A percentile compares a stretch with the other conserved stretches of the same genome.
Evolutionary conservation across 2,888 invertebrate genomes (phyloP).

Genomic region (Diaprepes abbreviatus): DNA sequence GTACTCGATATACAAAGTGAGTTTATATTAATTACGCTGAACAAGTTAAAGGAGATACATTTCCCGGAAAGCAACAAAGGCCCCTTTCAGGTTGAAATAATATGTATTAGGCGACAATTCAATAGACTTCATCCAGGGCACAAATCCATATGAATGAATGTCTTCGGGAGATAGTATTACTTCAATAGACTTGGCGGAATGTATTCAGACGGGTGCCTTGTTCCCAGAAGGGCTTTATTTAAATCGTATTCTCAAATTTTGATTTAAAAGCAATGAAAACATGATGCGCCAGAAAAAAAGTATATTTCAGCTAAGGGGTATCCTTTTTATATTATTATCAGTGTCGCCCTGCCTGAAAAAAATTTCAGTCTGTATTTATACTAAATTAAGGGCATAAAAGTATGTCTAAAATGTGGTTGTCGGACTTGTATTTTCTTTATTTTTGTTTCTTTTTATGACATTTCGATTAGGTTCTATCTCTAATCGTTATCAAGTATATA

Average conservation of each 20-base stretch:
- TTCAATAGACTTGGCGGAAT: constrained; percentile 29
- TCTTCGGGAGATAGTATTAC: constrained; percentile 51
- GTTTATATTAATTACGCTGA: constrained; percentile 29
- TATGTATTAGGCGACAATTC: constrained; percentile 44
- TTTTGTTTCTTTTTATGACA: too few relatives aligned
- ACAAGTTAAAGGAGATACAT: constrained; percentile 33
- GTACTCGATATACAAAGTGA: not conserved
- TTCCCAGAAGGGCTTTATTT: constrained; percentile 8
- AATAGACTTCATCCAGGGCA: constrained; percentile 34
- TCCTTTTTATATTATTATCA: too few relatives aligned
- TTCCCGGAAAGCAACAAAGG: constrained; percentile 30
- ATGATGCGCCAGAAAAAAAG: not conserved
- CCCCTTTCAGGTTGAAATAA: constrained; percentile 43
- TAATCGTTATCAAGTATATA: too few relatives aligned
- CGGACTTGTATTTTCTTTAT: too few relatives aligned
- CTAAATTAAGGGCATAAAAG: too few relatives aligned
- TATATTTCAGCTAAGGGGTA: too few relatives aligned
- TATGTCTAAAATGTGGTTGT: too few relatives aligned
- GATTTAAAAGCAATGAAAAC: constrained; percentile 2
- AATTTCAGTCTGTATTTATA: too few relatives aligned
- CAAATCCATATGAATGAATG: constrained; percentile 52
- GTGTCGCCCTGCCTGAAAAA: too few relatives aligned
- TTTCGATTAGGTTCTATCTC: too few relatives aligned
- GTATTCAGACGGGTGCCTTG: constrained; percentile 20
- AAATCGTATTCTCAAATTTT: not conserved